Conservation (phyloP, 2,797 vertebrate species). For the Tokudaia muenninki region DNA sequence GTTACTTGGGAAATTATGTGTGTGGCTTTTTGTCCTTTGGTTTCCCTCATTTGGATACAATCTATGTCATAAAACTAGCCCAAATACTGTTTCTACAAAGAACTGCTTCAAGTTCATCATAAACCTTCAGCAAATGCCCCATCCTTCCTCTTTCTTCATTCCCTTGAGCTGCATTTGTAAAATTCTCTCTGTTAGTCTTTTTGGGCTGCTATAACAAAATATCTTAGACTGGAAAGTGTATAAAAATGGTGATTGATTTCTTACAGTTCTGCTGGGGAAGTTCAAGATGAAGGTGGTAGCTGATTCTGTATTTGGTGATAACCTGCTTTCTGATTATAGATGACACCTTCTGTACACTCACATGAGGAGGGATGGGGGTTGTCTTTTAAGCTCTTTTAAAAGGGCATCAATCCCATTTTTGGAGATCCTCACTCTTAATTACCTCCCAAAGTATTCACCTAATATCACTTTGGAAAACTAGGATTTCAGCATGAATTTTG, state of each 20-base stretch:
- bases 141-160: not conserved
- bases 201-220: not conserved
- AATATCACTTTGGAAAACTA: too few relatives aligned
- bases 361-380: too few relatives aligned
- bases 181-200: not conserved
- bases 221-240: not conserved
- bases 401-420: too few relatives aligned
- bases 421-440: too few relatives aligned
- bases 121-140: not conserved
- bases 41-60: not conserved
- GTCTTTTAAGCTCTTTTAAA: too few relatives aligned
- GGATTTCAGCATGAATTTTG: too few relatives aligned
- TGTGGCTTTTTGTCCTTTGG: not conserved
- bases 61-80: not conserved
- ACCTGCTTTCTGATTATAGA: not conserved
- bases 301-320: not conserved
- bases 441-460: too few relatives aligned
- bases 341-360: not conserved
- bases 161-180: not conserved
- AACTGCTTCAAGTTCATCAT: not conserved
- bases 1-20: not conserved
- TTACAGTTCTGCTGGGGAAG: not conserved
- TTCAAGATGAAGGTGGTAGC: not conserved
- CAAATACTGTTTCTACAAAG: not conserved
- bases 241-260: not conserved